Evolutionary conservation across 2,888 invertebrate genomes (phyloP).

Genomic region (Mythimna lalbum): DNA sequence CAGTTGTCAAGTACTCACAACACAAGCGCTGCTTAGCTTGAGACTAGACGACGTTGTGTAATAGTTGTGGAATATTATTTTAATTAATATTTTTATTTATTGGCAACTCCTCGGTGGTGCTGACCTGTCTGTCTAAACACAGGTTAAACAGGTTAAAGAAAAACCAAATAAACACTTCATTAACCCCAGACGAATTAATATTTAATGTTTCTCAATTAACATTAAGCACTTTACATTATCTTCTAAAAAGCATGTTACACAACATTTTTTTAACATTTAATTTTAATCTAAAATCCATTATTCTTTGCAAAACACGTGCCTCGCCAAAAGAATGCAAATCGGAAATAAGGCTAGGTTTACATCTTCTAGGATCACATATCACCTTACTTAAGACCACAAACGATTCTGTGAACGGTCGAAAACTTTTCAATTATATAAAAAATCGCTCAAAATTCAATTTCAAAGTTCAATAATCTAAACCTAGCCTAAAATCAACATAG

Average conservation of each 20-base stretch:
- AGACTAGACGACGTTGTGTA: no score
- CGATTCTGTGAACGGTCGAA: not conserved
- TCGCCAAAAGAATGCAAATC: not conserved
- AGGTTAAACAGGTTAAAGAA: not conserved
- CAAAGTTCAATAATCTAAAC: not conserved
- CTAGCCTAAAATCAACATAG: not conserved
- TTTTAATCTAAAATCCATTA: not conserved
- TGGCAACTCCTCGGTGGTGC: not conserved
- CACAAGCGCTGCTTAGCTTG: no score
- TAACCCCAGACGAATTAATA: not conserved
- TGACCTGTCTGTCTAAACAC: not conserved
- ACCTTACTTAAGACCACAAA: not conserved
- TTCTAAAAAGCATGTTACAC: not conserved
- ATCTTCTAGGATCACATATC: not conserved
- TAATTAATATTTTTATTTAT: no score
- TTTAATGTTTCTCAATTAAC: constrained; percentile 1
- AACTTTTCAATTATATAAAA: not conserved
- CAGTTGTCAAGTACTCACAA: no score
- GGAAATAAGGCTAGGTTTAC: not conserved
- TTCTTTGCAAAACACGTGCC: not conserved
- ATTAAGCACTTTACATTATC: constrained; percentile 28
- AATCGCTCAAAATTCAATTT: not conserved
- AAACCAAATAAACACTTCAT: not conserved
- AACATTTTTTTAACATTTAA: constrained; percentile 32
- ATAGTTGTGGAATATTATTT: no score